Conservation (phyloP, 2,888 invertebrate species). For the Orchesellides sinensis region DNA sequence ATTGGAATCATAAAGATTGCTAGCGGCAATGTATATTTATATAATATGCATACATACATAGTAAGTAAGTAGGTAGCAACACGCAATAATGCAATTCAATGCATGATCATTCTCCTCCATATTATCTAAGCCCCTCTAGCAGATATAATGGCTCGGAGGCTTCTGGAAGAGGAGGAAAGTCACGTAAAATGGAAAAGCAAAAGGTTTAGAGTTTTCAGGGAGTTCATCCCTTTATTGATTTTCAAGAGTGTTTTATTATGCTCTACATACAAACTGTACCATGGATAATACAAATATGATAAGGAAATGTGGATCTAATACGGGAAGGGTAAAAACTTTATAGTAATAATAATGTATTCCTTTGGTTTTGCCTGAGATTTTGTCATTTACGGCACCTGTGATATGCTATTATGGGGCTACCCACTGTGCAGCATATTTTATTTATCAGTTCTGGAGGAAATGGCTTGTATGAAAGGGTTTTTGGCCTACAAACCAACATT, state of each 20-base stretch:
- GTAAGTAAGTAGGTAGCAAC: too few relatives aligned
- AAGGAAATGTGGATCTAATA: too few relatives aligned
- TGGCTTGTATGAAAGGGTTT: neutral
- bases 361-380: too few relatives aligned
- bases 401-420: neutral
- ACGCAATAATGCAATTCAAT: too few relatives aligned
- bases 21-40: neutral
- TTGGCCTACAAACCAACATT: conserved; percentile 27
- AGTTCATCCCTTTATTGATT: conserved; percentile 14
- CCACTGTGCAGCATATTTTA: neutral
- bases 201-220: neutral
- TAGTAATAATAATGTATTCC: too few relatives aligned
- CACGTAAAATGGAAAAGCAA: neutral
- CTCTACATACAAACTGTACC: neutral
- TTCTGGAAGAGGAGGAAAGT: neutral
- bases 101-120: too few relatives aligned
- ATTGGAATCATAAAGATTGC: conserved; percentile 44
- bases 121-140: too few relatives aligned
- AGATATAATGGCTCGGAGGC: too few relatives aligned
- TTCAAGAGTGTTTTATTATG: neutral
- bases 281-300: neutral
- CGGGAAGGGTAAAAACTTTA: too few relatives aligned
- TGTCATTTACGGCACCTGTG: conserved; percentile 43
- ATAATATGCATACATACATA: too few relatives aligned
- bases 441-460: neutral